Base-by-base conservation (phyloP, 1,140 invertebrate species). In the Pteromalus puparum region DNA sequence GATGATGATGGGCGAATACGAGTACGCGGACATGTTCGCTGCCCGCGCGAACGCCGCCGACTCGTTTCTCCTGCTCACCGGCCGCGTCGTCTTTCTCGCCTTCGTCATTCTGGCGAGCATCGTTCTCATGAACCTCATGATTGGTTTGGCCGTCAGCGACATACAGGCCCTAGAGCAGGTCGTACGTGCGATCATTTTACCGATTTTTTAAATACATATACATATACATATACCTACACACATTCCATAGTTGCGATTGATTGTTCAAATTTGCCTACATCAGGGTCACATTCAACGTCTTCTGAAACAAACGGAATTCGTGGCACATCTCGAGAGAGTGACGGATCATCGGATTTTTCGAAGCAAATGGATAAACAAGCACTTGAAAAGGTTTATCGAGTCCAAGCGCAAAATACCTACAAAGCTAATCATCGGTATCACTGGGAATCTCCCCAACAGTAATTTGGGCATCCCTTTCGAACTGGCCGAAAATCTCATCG, bases 51-150 rank as follows among this genome's bases (percentile, higher is more conserved):
- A 30, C 30, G 80, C 48, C 38, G 10, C 38, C 15, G 80, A 53
- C 75, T 67, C 79, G 76, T 86, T 84, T 83, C 89, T 87, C 81
- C 89, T 38, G 10, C 81, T 90, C 61, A 91, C 94, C 82, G 90
- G 92, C 4, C 91, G 94, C 70, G 83, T 95, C 13, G 92, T 95
- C 18, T 95, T 95, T 87, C 87, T 95, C 3, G 85, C 94, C 42
- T 95, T 96, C 85, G 90, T 95, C 5, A 92, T 95, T 61, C 88
- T 95, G n/a, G 94, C 94, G n/a, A 94, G 94, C 65, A 95, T 95
- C 70, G 95, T 95, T 4, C 89, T 95, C 18, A 80, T 30, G 21
- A 80, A 80, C 67, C 38, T 76, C 28, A 76, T 76, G 74, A 76
- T 76, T 34, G 74, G 68, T 48, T 73, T 70, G 61, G 61, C 61